A percentile compares a stretch with the other conserved stretches of the same genome.
These are phyloP conservation scores for Hestina assimilis DNA, from an alignment of 1,140 invertebrate genomes.

Conservation along the genomic window DNA sequence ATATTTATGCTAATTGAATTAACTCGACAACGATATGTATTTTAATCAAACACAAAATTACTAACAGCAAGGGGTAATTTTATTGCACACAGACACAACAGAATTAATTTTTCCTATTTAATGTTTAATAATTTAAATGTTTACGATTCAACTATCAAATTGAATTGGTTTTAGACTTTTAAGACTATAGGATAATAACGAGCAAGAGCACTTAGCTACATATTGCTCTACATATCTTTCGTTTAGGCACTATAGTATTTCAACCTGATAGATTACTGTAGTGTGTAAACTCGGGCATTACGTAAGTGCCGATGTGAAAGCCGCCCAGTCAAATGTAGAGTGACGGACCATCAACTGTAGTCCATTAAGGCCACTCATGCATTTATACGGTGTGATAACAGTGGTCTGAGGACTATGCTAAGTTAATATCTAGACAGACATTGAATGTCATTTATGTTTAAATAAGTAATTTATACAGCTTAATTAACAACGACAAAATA, in stretches of 20 bases:
- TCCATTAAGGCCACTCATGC: constrained; percentile 55
- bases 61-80: background rate
- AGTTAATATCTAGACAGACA: background rate
- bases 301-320: constrained; percentile 52
- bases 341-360: constrained; percentile 70
- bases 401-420: constrained; percentile 1
- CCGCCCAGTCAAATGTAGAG: constrained; percentile 74
- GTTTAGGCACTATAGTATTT: constrained; percentile 34
- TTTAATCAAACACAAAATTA: background rate
- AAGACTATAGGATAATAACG: no score
- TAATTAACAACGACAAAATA: no score
- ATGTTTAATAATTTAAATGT: no score
- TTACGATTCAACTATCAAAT: no score
- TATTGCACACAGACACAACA: no score
- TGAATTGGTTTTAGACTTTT: no score
- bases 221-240: constrained; percentile 25
- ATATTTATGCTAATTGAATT: background rate
- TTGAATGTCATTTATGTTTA: no score
- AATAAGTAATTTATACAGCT: no score
- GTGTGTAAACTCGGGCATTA: constrained; percentile 41
- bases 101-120: no score
- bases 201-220: constrained; percentile 27
- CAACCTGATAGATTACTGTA: constrained; percentile 39
- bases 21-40: background rate
- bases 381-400: constrained; percentile 26